Evolutionary conservation across 2,797 vertebrate genomes (phyloP), one percentile per base, ranked within the genome.

Genomic region (Aldrovandia affinis): DNA sequence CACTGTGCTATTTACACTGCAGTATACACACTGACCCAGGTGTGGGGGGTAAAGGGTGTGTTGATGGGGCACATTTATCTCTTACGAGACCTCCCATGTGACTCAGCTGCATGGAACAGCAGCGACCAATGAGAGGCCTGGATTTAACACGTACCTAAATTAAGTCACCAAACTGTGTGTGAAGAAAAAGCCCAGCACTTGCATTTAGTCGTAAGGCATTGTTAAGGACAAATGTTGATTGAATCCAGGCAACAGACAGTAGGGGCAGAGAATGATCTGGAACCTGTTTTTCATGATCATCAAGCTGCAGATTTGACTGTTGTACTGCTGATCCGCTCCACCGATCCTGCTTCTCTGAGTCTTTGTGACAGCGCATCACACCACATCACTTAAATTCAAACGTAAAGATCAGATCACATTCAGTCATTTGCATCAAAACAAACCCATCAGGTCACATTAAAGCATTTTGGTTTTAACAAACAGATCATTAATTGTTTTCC

Each of bases 281-380:
- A 65, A 65, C 61, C 61, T 65, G 61, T 65, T 65, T 65, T 65
- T 65, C 61, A 65, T 65, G 61, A 65, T 30, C n/a, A 65, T 28
- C 47, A 28, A 65, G 61, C 61, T 65, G 25, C 28, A 65, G 14
- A 65, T 65, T 65, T 65, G 6, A n/a, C 59, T 65, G 28, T 2
- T 28, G 28, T 10, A 10, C 28, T 28, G 61, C 61, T 10, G 3
- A n/a, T 12, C 10, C 28, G 61, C 61, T 30, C n/a, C 18, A 12
- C 25, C 61, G n/a, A 5, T 30, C 61, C 61, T 30, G 10, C 61
- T 28, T 28, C 2, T n/a, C 61, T 2, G 50, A 14, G 50, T 14
- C 50, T 52, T 7, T 52, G 50, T 52, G 50, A 14, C 50, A 52
- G 50, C 50, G n/a, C 50, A 28, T 28, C n/a, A 28, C 59, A 28